phyloP scores from a whole-genome alignment of 2,888 invertebrate species.

The Rhopalosiphum nymphaeae region DNA sequence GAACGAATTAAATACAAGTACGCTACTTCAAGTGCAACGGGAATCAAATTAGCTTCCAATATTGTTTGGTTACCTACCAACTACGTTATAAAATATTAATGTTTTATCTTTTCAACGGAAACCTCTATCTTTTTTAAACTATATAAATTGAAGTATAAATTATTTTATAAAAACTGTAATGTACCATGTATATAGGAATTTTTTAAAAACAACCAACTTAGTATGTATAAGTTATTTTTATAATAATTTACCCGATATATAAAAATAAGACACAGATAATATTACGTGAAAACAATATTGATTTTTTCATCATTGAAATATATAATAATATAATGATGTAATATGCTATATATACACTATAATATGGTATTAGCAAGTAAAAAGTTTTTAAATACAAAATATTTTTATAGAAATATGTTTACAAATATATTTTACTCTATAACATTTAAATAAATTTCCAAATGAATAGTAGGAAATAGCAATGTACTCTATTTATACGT shows the following conservation, averaged over 20 bases:
- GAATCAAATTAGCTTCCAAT: background rate
- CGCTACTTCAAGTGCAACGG: background rate
- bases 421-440: background rate
- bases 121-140: background rate
- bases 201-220: background rate
- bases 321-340: too few species aligned
- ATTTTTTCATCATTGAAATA: background rate
- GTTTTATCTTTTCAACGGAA: background rate
- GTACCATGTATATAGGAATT: background rate
- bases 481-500: too few species aligned
- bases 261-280: background rate
- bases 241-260: background rate
- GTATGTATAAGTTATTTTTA: background rate
- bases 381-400: background rate
- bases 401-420: background rate
- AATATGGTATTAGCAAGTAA: background rate
- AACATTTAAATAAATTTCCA: background rate
- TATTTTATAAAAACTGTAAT: background rate
- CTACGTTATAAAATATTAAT: background rate
- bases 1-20: background rate
- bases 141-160: background rate
- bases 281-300: background rate
- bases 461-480: too few species aligned
- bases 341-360: too few species aligned
- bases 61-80: background rate